Evolutionary conservation across 2,113 vertebrate species (phyloP), one percentile per base, ranked within the genome.

Genomic region (Limnothrissa miodon): DNA sequence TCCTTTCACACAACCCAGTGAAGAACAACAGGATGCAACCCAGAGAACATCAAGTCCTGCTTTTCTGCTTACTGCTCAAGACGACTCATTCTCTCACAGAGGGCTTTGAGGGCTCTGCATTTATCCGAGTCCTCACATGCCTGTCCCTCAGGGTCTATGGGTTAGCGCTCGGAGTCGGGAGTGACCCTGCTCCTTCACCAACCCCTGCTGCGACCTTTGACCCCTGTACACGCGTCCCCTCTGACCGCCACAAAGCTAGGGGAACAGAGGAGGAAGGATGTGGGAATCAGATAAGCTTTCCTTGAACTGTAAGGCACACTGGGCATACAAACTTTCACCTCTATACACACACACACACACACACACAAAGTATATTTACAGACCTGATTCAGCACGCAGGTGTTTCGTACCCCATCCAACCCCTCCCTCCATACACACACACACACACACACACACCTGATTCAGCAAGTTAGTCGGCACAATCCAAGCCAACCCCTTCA

Each of bases 131-230:
- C 29, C 62, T 53, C 51, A 53, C 51, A 23, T 5, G 51, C 19
- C 21, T 53, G 46, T 23, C 19, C 51, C 51, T 36, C 29, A 36
- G 11, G 11, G 62, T 17, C 33, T 70, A 25, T 70, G 10, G 11
- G 29, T 13, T n/a, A 36, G 29, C 29, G 11, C 62, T 36, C 25
- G 15, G 29, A 36, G 45, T 62, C 56, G 59, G 53, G 13, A 0
- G 10, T 87, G 88, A 90, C 90, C 89, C 87, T 78, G 85, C 81
- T 85, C 89, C 89, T 92, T 91, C 91, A 85, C 81, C 84, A 78
- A 82, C 86, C 83, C 84, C 86, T 86, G 80, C 84, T 86, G 85
- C 92, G 88, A 90, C 90, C 87, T 89, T 90, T 91, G 91, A 91
- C 90, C 89, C 86, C 25, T 81, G 33, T 11, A 70, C 23, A 8